Evolutionary conservation across 2,113 vertebrate species (phyloP).

Genomic region (Trichomycterus rosablanca): DNA sequence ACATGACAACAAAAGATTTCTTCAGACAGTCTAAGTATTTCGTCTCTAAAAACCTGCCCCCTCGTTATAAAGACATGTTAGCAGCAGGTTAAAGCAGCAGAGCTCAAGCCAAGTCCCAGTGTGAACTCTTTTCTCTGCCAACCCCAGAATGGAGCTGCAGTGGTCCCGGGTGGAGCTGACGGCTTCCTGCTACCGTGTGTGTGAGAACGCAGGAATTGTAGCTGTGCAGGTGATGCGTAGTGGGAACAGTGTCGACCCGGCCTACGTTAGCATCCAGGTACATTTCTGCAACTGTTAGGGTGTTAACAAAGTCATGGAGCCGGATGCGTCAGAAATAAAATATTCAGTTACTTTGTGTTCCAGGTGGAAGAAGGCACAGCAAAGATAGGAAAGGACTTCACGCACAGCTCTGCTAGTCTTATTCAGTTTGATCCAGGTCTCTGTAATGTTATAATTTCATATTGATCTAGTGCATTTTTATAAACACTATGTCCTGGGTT

Average conservation of each 20-base stretch:
- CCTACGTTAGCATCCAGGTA: constrained; percentile 65
- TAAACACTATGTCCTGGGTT: neutral
- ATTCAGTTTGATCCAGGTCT: constrained; percentile 73
- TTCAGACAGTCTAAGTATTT: too few species aligned
- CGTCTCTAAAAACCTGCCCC: neutral
- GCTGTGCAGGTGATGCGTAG: constrained; percentile 63
- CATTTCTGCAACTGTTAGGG: neutral
- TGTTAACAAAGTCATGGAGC: neutral
- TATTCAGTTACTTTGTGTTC: constrained; percentile 17
- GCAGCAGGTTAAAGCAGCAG: neutral
- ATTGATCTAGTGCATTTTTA: too few species aligned
- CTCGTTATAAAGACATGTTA: neutral
- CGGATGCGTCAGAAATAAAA: neutral
- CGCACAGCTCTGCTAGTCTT: constrained; percentile 56
- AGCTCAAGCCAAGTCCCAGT: constrained; percentile 5
- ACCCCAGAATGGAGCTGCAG: constrained; percentile 62
- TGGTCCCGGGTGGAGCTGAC: constrained; percentile 64
- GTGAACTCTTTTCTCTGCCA: constrained; percentile 36
- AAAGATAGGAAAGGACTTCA: constrained; percentile 64
- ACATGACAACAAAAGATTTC: too few species aligned
- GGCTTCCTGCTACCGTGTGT: constrained; percentile 55
- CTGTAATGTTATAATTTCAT: neutral
- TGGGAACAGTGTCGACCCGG: constrained; percentile 61
- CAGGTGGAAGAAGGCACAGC: constrained; percentile 66
- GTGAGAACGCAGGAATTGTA: constrained; percentile 64